phyloP scores from a whole-genome alignment of 2,113 vertebrate species.

The Cyprinodon variegatus region DNA sequence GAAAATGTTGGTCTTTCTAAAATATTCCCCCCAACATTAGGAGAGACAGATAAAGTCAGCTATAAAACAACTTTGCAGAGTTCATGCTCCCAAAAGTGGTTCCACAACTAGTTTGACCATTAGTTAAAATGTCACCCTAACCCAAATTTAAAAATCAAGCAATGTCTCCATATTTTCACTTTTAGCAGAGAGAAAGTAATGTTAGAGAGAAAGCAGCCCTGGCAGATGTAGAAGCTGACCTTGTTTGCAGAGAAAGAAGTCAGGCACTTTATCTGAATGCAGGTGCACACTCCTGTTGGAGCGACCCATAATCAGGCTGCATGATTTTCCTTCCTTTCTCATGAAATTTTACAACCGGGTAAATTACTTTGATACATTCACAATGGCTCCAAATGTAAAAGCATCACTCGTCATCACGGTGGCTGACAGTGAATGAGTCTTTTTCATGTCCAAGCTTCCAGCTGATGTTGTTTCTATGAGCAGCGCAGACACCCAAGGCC shows the following conservation, averaged over 20 bases:
- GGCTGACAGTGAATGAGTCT: constrained; percentile 41
- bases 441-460: constrained; percentile 55
- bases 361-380: constrained; percentile 49
- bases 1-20: too few relatives aligned
- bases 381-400: constrained; percentile 32
- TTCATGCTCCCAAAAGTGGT: not conserved
- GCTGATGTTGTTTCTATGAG: constrained; percentile 51
- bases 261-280: constrained; percentile 38
- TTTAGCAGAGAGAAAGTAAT: not conserved
- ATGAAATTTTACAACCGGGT: constrained; percentile 11
- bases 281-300: not conserved
- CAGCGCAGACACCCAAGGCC: constrained; percentile 45
- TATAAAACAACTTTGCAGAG: not conserved
- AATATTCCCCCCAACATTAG: not conserved
- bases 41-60: not conserved
- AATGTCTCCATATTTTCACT: not conserved
- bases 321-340: constrained; percentile 3
- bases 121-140: not conserved
- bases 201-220: constrained; percentile 64
- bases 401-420: constrained; percentile 46
- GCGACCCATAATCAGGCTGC: constrained; percentile 5
- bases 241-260: constrained; percentile 42
- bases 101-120: not conserved
- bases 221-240: constrained; percentile 68
- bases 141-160: not conserved